Base-by-base conservation (phyloP, 2,888 invertebrate genomes). In the Meiosimyza decipiens region DNA sequence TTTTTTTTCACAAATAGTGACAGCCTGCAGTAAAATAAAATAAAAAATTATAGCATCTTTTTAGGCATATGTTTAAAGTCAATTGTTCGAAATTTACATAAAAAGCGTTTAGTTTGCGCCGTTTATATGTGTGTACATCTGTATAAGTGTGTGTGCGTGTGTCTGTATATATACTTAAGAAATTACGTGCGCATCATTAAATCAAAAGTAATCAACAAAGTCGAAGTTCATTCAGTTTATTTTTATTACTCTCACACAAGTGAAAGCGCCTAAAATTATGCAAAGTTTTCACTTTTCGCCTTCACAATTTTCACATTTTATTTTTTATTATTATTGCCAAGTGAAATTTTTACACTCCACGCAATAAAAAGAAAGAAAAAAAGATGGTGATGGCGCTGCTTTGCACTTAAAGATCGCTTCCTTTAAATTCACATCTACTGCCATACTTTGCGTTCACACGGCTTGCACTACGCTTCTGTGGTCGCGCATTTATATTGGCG, bases 61-160 rank as follows among this genome's bases (percentile, higher is more conserved):
- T 63, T 49, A 54, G 63, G 63, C 62, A 71, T 49, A 28, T 71
- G 63, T 15, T 57, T 50, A n/a, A 40, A 15, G n/a, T 62, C 60
- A 60, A 12, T 22, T 60, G 4, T 9, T 11, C 33, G 9, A 16
- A 5, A n/a, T 55, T 55, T 33, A 77, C 77, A 64, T 69, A 51
- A 50, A 74, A 78, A 74, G 71, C 76, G 74, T 78, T 77, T 72
- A 75, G 28, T 12, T 28, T 22, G 28, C 55, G 13, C 12, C 12
- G 28, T 6, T 28, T 28, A 7, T 11, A 6, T 28, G 2, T 22
- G n/a, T 18, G 28, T 28, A 6, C 11, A 18, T 55, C 11, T 5
- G 15, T 18, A 55, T 18, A 12, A 3, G 40, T 40, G 33, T 62
- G n/a, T 62, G n/a, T n/a, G n/a, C n/a, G 13, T 62, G n/a, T 40